Percentiles rank a stretch among this genome's conserved stretches.
Evolutionary conservation across 2,797 vertebrate species (phyloP).

Genomic region (Lutjanus argentimaculatus): DNA sequence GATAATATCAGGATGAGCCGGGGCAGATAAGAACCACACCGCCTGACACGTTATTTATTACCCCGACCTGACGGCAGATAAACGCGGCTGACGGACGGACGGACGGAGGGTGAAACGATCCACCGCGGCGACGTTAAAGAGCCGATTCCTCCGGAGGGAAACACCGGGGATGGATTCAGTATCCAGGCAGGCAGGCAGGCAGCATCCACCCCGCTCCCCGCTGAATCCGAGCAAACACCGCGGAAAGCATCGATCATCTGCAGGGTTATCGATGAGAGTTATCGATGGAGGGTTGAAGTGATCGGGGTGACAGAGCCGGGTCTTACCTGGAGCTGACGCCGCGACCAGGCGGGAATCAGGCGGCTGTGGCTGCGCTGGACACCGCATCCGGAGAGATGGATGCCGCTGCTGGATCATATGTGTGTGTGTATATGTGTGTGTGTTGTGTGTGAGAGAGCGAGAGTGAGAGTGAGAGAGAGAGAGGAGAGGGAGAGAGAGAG

Average conservation of each 20-base stretch:
- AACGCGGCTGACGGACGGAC: slow-evolving; percentile 1
- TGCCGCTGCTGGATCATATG: slow-evolving; percentile 45
- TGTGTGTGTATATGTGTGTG: not conserved
- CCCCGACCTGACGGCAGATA: slow-evolving; percentile 18
- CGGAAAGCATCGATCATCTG: not conserved
- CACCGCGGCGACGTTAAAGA: not conserved
- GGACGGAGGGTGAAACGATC: not conserved
- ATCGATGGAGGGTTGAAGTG: not conserved
- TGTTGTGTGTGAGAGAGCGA: not conserved
- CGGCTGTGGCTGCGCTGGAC: slow-evolving; percentile 13
- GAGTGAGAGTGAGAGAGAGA: not conserved
- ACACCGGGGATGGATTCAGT: slow-evolving; percentile 34
- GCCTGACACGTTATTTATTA: slow-evolving; percentile 40
- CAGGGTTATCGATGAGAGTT: not conserved
- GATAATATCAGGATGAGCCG: slow-evolving; percentile 51
- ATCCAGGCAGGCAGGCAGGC: slow-evolving; percentile 31
- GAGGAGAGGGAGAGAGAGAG: too few species aligned
- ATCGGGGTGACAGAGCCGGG: not conserved
- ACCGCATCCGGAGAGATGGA: slow-evolving; percentile 51
- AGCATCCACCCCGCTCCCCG: slow-evolving; percentile 28
- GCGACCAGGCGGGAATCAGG: slow-evolving; percentile 31
- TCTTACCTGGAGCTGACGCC: slow-evolving; percentile 65
- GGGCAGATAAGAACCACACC: slow-evolving; percentile 42
- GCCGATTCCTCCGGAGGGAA: slow-evolving; percentile 18
- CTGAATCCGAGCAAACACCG: not conserved